These are phyloP conservation scores for Brachylomia viminalis DNA, from an alignment of 2,888 invertebrate genomes.

Conservation along the genomic window DNA sequence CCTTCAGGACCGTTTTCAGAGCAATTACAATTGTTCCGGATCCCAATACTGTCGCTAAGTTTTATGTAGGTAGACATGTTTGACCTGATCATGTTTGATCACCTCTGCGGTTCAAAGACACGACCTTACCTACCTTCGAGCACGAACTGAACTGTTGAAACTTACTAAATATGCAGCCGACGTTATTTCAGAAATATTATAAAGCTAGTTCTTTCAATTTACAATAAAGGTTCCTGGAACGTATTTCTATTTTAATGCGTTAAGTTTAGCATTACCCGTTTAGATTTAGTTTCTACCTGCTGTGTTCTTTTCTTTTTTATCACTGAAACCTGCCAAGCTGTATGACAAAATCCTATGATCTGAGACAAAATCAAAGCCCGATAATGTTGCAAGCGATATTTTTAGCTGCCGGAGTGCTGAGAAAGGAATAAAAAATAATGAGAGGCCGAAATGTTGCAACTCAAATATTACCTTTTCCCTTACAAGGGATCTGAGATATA, in stretches of 20 bases:
- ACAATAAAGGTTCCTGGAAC: neutral
- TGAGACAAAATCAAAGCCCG: slow-evolving; percentile 4
- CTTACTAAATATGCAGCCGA: neutral
- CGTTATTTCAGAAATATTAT: neutral
- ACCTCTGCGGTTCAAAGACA: slow-evolving; percentile 6
- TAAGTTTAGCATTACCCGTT: neutral
- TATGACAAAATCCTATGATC: slow-evolving; percentile 6
- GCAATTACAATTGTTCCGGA: slow-evolving; percentile 47
- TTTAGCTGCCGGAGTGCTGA: slow-evolving; percentile 13
- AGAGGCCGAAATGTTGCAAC: slow-evolving; percentile 18
- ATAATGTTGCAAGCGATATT: slow-evolving; percentile 22
- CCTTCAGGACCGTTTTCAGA: slow-evolving; percentile 33
- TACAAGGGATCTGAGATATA: slow-evolving; percentile 3
- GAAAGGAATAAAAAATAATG: slow-evolving; percentile 36
- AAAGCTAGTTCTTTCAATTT: neutral
- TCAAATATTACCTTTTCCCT: slow-evolving; percentile 14
- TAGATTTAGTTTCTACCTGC: neutral
- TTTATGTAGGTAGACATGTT: slow-evolving; percentile 20
- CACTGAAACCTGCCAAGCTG: neutral
- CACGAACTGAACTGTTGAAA: neutral
- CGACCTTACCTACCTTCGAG: neutral
- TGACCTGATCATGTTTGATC: no score
- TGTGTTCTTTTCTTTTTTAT: slow-evolving; percentile 2
- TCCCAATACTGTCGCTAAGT: slow-evolving; percentile 28
- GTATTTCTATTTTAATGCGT: neutral